phyloP scores from a whole-genome alignment of 2,797 vertebrate genomes.

The Intellagama lesueurii region DNA sequence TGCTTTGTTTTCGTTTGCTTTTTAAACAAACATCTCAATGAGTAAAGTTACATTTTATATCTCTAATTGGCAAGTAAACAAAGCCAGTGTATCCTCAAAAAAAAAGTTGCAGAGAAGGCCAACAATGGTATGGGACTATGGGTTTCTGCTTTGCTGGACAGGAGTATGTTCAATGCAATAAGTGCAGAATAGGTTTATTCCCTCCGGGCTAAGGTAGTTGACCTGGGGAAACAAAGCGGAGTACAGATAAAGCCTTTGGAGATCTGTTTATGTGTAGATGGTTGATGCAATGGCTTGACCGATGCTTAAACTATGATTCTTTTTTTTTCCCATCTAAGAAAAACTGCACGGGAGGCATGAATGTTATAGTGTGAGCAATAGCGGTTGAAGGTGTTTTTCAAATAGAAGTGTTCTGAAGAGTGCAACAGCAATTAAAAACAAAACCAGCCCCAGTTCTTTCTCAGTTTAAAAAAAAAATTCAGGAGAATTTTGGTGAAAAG shows the following conservation, averaged over 20 bases:
- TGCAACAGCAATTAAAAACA: background rate
- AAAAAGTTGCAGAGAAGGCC: too few relatives aligned
- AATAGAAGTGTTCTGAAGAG: background rate
- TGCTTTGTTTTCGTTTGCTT: background rate
- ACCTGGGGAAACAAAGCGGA: too few relatives aligned
- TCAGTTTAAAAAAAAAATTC: background rate
- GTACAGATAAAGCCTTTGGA: background rate
- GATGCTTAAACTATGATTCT: background rate
- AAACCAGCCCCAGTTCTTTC: background rate
- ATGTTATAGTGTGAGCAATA: background rate
- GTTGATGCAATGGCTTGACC: background rate
- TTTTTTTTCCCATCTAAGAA: background rate
- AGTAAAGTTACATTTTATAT: background rate
- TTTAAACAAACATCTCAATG: background rate
- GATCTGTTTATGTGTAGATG: background rate
- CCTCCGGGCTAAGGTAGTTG: background rate
- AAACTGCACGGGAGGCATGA: background rate
- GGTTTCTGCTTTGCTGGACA: too few relatives aligned
- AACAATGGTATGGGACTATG: too few relatives aligned
- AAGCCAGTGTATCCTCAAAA: too few relatives aligned
- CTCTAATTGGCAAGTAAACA: background rate
- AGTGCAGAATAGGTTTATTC: too few relatives aligned
- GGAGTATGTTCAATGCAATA: too few relatives aligned
- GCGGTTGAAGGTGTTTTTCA: too few relatives aligned
- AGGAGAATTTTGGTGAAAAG: slow-evolving; percentile 35